A percentile compares a stretch with the other conserved stretches of the same genome.
Evolutionary conservation across 2,113 vertebrate genomes (phyloP).

Genomic region (Oreochromis aureus): DNA sequence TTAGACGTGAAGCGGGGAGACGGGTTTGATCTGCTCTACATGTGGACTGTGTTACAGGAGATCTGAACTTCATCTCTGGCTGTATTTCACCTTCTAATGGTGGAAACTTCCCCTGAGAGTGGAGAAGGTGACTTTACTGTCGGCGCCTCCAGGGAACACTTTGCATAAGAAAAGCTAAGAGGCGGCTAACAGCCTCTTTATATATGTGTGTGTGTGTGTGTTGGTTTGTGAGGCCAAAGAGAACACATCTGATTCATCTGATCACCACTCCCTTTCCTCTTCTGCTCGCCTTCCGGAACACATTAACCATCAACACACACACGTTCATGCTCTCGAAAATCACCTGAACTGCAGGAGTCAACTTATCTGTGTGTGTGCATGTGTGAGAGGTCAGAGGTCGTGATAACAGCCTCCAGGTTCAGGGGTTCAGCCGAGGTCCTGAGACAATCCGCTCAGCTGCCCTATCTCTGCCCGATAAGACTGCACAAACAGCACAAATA

Average conservation of each 20-base stretch:
- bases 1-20: background rate
- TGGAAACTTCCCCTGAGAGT: background rate
- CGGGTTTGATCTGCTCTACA: background rate
- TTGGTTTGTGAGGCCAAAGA: background rate
- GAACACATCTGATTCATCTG: background rate
- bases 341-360: background rate
- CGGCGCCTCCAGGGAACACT: background rate
- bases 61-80: background rate
- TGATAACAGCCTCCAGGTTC: conserved; percentile 4
- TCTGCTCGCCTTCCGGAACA: conserved; percentile 11
- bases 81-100: background rate
- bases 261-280: conserved; percentile 24
- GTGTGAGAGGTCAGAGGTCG: conserved; percentile 10
- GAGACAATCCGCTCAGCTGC: conserved; percentile 8
- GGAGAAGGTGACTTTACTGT: background rate
- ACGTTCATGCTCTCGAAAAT: background rate
- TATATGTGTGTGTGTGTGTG: background rate
- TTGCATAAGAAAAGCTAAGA: conserved; percentile 5
- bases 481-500: background rate
- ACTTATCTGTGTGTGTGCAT: background rate
- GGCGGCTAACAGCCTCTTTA: background rate
- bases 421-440: conserved; percentile 17
- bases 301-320: conserved; percentile 15
- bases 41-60: conserved; percentile 1
- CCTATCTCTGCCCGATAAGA: conserved; percentile 15